phyloP scores from a whole-genome alignment of 2,888 invertebrate species.

The Tetragonula carbonaria region DNA sequence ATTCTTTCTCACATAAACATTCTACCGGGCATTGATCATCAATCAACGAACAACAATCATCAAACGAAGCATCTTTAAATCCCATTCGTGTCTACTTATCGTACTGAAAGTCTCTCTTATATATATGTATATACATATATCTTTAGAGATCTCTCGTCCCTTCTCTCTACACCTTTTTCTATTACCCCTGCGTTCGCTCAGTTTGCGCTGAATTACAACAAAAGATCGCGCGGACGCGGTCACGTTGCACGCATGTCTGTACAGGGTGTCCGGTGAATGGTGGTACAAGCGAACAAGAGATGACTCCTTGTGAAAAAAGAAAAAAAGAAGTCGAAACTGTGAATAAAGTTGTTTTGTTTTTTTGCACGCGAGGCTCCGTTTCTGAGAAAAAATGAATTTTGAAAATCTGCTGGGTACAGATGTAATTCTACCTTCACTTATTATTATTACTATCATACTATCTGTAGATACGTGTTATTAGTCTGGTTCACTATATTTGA shows the following conservation, averaged over 20 bases:
- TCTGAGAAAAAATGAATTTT: background rate
- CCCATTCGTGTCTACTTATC: slow-evolving; percentile 17
- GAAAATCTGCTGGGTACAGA: background rate
- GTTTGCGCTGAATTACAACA: slow-evolving; percentile 4
- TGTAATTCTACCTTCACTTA: too few relatives aligned
- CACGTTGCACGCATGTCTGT: background rate
- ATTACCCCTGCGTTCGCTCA: background rate
- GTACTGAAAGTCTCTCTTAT: background rate
- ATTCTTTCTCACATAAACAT: slow-evolving; percentile 10
- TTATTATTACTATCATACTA: background rate
- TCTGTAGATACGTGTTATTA: background rate
- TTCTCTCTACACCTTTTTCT: slow-evolving; percentile 3
- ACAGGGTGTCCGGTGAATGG: background rate
- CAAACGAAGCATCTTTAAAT: slow-evolving; percentile 25
- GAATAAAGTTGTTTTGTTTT: background rate
- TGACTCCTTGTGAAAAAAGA: background rate
- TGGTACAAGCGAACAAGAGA: background rate
- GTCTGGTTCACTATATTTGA: background rate
- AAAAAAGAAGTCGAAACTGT: background rate
- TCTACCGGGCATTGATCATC: background rate
- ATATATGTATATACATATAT: too few relatives aligned
- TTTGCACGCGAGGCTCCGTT: background rate
- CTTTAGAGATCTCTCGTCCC: background rate
- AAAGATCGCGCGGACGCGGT: background rate
- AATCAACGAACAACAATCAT: slow-evolving; percentile 20